phyloP scores from a whole-genome alignment of 2,888 invertebrate genomes.

The Lampropteryx suffumata region DNA sequence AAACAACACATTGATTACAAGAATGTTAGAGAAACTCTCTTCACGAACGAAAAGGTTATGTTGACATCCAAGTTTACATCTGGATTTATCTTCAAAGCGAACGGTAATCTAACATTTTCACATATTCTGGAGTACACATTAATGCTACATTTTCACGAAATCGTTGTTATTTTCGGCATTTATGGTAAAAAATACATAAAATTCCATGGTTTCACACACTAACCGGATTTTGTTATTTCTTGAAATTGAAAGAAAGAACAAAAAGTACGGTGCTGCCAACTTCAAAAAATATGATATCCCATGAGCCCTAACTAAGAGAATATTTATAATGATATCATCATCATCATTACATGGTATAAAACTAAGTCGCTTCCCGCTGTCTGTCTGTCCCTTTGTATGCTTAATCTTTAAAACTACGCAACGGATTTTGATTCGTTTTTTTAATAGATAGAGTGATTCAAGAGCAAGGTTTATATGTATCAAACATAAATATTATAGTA shows the following conservation, averaged over 20 bases:
- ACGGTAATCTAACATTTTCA: slow-evolving; percentile 48
- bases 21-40: slow-evolving; percentile 35
- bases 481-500: too few species aligned
- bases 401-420: too few species aligned
- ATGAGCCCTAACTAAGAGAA: background rate
- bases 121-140: slow-evolving; percentile 18
- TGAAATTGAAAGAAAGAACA: slow-evolving; percentile 73
- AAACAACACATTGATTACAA: slow-evolving; percentile 49
- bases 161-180: slow-evolving; percentile 43
- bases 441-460: too few species aligned
- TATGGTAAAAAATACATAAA: slow-evolving; percentile 33
- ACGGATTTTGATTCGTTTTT: too few species aligned
- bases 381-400: too few species aligned
- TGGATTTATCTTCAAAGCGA: slow-evolving; percentile 48
- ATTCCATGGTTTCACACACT: slow-evolving; percentile 51
- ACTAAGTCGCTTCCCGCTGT: too few species aligned
- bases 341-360: too few species aligned
- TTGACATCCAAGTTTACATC: slow-evolving; percentile 72
- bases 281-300: slow-evolving; percentile 9
- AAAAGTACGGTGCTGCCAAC: slow-evolving; percentile 55
- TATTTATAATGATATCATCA: too few species aligned
- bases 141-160: slow-evolving; percentile 26
- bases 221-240: slow-evolving; percentile 68
- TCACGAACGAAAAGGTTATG: slow-evolving; percentile 62
- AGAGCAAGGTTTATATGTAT: too few species aligned